Evolutionary conservation across 2,113 vertebrate species (phyloP).

Genomic region (Hirundichthys speculiger): DNA sequence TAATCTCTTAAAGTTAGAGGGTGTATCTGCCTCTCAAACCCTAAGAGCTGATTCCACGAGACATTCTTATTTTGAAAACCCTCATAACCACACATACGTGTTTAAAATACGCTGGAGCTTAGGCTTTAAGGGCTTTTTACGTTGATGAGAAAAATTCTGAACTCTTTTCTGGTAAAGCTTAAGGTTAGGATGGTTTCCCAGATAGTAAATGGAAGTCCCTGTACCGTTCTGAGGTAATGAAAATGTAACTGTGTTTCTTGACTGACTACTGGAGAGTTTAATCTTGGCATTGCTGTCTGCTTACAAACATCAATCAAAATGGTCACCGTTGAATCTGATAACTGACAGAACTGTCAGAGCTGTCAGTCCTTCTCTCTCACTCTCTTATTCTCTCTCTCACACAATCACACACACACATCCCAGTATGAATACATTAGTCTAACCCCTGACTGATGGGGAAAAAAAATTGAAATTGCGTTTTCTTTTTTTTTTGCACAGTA

Average conservation of each 20-base stretch:
- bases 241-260: not conserved
- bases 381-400: not conserved
- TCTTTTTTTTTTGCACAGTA: not conserved
- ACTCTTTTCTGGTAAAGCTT: not conserved
- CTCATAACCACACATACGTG: too few species aligned
- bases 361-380: constrained; percentile 50
- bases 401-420: constrained; percentile 13
- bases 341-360: constrained; percentile 50
- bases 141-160: not conserved
- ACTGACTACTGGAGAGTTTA: constrained; percentile 36
- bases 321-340: constrained; percentile 49
- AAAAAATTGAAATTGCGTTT: constrained; percentile 12
- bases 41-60: too few species aligned
- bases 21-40: too few species aligned
- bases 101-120: not conserved
- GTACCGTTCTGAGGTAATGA: not conserved
- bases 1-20: too few species aligned
- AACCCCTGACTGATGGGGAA: too few species aligned
- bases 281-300: constrained; percentile 34
- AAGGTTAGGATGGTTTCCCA: too few species aligned
- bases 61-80: too few species aligned
- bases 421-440: too few species aligned
- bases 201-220: constrained; percentile 2
- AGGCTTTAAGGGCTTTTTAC: not conserved
- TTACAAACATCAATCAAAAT: constrained; percentile 62